Evolutionary conservation across 2,113 vertebrate species (phyloP), one percentile per base, ranked within the genome.

Genomic region (Oryzias javanicus): DNA sequence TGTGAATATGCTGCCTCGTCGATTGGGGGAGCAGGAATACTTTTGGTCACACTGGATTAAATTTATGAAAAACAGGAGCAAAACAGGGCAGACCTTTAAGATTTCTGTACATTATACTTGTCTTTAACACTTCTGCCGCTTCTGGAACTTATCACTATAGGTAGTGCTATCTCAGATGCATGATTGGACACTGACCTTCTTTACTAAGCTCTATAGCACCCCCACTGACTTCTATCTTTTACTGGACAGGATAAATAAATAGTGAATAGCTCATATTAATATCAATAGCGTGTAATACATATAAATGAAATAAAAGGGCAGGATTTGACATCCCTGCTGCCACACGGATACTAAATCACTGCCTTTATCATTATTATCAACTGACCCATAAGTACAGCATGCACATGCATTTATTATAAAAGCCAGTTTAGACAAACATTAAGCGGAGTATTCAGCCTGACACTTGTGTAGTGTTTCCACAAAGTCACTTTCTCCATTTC

Each of bases 311-410:
- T 54, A 70, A 56, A 53, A 66, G 60, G 51, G 60, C 24, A 42
- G 27, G 4, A 44, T 55, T 61, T 60, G 60, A 78, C 72, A 67
- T 49, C n/a, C 10, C 82, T 85, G 83, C 24, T 57, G 58, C 42
- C 42, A 19, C 6, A 65, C 49, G 86, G 35, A 88, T 86, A 88
- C 64, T 64, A 80, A 83, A 81, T 78, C 65, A 49, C 41, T 7
- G 19, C 62, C 48, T 25, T 16, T 82, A 70, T 78, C 41, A 41
- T 68, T 62, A 72, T 14, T 27, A 66, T 50, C 68, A 82, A 74
- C 77, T 78, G 79, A 76, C 63, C 56, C 48, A 51, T 19, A 20
- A 10, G 50, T 49, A 49, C 50, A 46, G 58, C 44, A 18, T 75
- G 62, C 55, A 74, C 64, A 49, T 24, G 24, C 60, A 63, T 66